Evolutionary conservation across 1,140 invertebrate genomes (phyloP), one percentile per base, ranked within the genome.

Genomic region (Orius insidiosus): DNA sequence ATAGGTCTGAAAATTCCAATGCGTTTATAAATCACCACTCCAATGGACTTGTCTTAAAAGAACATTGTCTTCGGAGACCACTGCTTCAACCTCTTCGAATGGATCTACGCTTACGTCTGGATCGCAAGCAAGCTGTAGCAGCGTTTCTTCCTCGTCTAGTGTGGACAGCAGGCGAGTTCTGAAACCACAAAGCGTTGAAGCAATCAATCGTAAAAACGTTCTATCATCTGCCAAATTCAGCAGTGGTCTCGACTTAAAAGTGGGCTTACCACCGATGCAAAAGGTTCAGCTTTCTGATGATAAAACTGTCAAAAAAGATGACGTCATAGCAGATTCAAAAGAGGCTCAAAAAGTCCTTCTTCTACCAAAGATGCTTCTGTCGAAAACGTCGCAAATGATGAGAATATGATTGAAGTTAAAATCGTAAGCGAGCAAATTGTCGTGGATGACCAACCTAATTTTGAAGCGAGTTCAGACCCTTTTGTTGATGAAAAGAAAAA

Each of bases 141-240:
- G n/a, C n/a, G n/a, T n/a, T n/a, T 65, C 54, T 64, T 42, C 64
- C 65, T 52, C 55, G 57, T 24, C 71, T 15, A 46, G 69, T 59
- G 67, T 65, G 52, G 68, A 67, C 41, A 68, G 66, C 46, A 57
- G 55, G 52, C 67, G 77, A 52, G 71, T 86, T 46, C 65, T 85
- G 15, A 86, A 85, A 60, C 68, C 77, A 1, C 71, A 80, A 50
- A 80, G 74, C 59, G 76, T 85, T 32, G 78, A 84, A 60, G 80
- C 80, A 3, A 79, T 84, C 34, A 87, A 86, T 59, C 69, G 84
- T 13, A 82, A 85, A 58, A 88, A 87, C 60, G 85, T 89, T 43
- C 62, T 89, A 18, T 79, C 82, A n/a, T 85, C 80, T 37, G 82
- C 84, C 2, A 79, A 81, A 62, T 84, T 78, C 58, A 71, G 83